Conservation (phyloP, 2,113 vertebrate genomes). For the Trematocara nigrifrons region DNA sequence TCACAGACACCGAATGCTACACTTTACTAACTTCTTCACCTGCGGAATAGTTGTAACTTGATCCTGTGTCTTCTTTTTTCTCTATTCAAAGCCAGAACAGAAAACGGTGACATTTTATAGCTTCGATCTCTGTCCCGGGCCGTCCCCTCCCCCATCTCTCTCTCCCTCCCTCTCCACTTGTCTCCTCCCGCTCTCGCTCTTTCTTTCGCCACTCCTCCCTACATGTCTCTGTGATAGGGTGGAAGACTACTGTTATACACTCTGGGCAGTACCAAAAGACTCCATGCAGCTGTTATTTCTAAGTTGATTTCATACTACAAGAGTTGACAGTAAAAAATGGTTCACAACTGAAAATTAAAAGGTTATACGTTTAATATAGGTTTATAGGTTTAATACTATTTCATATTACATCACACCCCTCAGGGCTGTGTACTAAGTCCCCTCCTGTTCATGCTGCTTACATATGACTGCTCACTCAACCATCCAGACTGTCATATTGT, state of each 20-base stretch:
- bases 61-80: not conserved
- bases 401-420: not conserved
- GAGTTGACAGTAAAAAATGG: not conserved
- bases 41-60: not conserved
- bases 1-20: not conserved
- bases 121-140: not conserved
- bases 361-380: not conserved
- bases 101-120: not conserved
- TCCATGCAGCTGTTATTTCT: not conserved
- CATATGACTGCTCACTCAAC: too few species aligned
- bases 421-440: too few species aligned
- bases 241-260: not conserved
- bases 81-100: not conserved
- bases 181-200: not conserved
- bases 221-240: not conserved
- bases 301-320: not conserved
- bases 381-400: not conserved
- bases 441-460: too few species aligned
- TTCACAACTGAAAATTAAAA: not conserved
- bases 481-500: too few species aligned
- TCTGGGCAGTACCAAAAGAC: not conserved
- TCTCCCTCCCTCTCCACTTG: not conserved
- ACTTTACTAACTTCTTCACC: not conserved
- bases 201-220: not conserved
- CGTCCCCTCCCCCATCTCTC: not conserved